Evolutionary conservation across 2,797 vertebrate genomes (phyloP).

Genomic region (Sebastes vulpes): DNA sequence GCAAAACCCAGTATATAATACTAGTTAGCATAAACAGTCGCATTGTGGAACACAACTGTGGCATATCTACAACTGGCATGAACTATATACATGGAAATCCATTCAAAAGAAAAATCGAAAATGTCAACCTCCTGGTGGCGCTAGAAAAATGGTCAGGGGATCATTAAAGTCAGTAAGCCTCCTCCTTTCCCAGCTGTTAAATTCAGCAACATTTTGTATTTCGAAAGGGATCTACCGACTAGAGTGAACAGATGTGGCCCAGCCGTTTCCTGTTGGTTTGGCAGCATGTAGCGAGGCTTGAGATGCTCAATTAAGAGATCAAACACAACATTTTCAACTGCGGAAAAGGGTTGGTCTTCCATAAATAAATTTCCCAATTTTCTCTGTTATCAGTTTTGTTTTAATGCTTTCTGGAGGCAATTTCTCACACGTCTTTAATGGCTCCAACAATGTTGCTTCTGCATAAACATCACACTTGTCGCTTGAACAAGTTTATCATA

Average conservation of each 20-base stretch:
- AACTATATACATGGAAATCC: not conserved
- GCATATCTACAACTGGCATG: not conserved
- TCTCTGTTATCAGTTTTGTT: conserved; percentile 1
- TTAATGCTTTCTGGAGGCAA: not conserved
- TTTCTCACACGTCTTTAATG: not conserved
- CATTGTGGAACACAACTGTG: not conserved
- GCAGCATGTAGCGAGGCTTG: not conserved
- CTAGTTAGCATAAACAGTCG: not conserved
- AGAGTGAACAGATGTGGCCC: conserved; percentile 10
- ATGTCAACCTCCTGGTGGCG: too few relatives aligned
- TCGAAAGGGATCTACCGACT: not conserved
- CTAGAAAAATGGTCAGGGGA: too few relatives aligned
- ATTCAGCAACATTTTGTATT: not conserved
- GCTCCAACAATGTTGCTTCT: not conserved
- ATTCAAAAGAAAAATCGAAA: not conserved
- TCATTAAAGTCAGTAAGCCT: too few relatives aligned
- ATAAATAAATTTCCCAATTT: not conserved
- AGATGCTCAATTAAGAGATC: not conserved
- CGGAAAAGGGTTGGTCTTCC: not conserved
- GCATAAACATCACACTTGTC: not conserved
- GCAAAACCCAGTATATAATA: not conserved
- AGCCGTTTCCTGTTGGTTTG: conserved; percentile 7
- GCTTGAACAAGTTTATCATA: not conserved
- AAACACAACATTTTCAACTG: conserved; percentile 14
- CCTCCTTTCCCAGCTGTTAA: not conserved